A percentile compares a stretch with the other conserved stretches of the same genome.
Evolutionary conservation across 2,113 vertebrate genomes (phyloP).

Genomic region (Leptocoma aspasia): DNA sequence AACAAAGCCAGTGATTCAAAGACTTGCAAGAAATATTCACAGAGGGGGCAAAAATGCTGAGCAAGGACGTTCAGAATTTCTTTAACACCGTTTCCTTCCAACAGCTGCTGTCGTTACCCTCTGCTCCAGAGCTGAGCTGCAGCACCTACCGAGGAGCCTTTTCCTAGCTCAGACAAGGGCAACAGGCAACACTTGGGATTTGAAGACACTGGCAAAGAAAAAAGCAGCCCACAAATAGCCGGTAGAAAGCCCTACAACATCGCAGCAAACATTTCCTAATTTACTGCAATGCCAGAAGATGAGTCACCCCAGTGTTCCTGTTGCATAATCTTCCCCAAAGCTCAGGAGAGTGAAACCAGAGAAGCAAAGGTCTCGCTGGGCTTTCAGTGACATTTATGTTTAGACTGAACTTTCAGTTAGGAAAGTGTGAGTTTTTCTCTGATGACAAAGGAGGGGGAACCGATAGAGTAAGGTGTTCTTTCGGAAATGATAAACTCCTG

Average conservation of each 20-base stretch:
- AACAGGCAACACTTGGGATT: not conserved
- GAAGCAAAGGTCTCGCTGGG: conserved; percentile 52
- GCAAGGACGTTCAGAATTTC: not conserved
- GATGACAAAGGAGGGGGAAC: conserved; percentile 23
- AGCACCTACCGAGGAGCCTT: not conserved
- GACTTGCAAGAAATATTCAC: not conserved
- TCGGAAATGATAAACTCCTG: conserved; percentile 22
- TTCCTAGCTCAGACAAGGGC: not conserved
- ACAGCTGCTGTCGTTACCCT: not conserved
- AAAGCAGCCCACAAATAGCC: conserved; percentile 8
- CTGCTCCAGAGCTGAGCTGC: not conserved
- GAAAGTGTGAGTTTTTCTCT: conserved; percentile 61
- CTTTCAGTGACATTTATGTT: conserved; percentile 61
- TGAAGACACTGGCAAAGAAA: not conserved
- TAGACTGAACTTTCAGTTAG: conserved; percentile 61
- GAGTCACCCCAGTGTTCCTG: conserved; percentile 62
- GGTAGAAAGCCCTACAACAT: not conserved
- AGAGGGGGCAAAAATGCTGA: not conserved
- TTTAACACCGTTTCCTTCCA: not conserved
- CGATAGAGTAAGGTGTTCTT: conserved; percentile 20
- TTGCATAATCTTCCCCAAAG: conserved; percentile 61
- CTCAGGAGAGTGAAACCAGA: conserved; percentile 52
- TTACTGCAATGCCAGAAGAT: conserved; percentile 35
- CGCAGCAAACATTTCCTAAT: conserved; percentile 49
- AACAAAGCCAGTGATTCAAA: not conserved